These are phyloP conservation scores for Lepidostoma basale DNA, from an alignment of 1,140 invertebrate genomes.

Conservation along the genomic window DNA sequence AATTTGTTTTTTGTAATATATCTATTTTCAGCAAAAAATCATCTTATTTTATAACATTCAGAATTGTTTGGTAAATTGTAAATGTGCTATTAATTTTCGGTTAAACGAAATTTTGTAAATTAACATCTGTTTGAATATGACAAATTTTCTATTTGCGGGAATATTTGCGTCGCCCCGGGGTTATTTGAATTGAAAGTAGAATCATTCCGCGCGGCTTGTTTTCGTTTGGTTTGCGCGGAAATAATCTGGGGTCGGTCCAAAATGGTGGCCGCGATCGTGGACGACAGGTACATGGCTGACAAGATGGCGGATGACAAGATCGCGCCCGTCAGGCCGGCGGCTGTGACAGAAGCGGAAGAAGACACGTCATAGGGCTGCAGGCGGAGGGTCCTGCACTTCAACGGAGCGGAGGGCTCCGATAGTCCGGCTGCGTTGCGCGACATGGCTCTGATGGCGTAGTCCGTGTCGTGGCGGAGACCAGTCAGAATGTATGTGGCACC, in stretches of 20 bases:
- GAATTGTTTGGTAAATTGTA: slow-evolving; percentile 17
- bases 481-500: slow-evolving; percentile 53
- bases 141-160: not conserved
- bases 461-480: slow-evolving; percentile 51
- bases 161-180: not conserved
- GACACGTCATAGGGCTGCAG: slow-evolving; percentile 23
- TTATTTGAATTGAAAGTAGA: not conserved
- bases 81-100: slow-evolving; percentile 6
- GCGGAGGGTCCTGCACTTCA: slow-evolving; percentile 21
- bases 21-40: slow-evolving; percentile 2
- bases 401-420: slow-evolving; percentile 22
- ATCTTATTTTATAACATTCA: slow-evolving; percentile 16
- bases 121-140: not conserved
- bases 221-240: slow-evolving; percentile 13
- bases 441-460: slow-evolving; percentile 53
- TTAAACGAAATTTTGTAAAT: not conserved
- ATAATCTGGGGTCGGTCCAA: slow-evolving; percentile 14
- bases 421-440: slow-evolving; percentile 54
- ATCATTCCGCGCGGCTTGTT: not conserved
- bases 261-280: slow-evolving; percentile 7
- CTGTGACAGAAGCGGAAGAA: slow-evolving; percentile 11
- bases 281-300: too few relatives aligned
- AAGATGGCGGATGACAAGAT: slow-evolving; percentile 22
- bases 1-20: not conserved
- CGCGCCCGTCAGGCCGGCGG: slow-evolving; percentile 13